These are phyloP conservation scores for Scaptomyza polygonia DNA, from an alignment of 2,888 invertebrate species.

Conservation along the genomic window DNA sequence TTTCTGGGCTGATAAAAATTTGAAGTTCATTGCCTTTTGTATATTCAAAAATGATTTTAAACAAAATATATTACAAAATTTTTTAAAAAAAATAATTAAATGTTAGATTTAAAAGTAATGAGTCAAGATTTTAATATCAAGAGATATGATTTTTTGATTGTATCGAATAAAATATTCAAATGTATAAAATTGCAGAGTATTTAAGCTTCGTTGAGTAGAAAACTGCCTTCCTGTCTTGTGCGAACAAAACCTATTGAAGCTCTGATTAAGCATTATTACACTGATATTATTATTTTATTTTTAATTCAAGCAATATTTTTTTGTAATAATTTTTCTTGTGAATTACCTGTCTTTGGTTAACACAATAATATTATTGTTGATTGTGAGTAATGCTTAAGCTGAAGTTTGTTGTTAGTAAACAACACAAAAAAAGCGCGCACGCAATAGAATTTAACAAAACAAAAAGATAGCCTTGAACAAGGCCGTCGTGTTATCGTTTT, in stretches of 20 bases:
- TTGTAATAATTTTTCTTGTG: constrained; percentile 3
- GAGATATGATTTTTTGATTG: too few relatives aligned
- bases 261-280: constrained; percentile 11
- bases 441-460: constrained; percentile 7
- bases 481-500: constrained; percentile 57
- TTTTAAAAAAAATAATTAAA: background rate
- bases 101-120: background rate
- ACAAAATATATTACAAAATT: background rate
- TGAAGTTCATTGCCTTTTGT: background rate
- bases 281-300: constrained; percentile 2
- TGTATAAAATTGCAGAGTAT: background rate
- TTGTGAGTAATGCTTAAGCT: constrained; percentile 12
- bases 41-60: background rate
- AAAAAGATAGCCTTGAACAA: constrained; percentile 38
- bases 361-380: constrained; percentile 33
- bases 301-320: background rate
- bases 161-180: background rate
- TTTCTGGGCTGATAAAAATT: background rate
- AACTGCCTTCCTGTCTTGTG: constrained; percentile 9
- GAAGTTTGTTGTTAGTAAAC: constrained; percentile 48
- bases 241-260: constrained; percentile 24
- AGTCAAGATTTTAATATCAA: background rate
- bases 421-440: constrained; percentile 20
- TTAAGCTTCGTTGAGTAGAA: background rate
- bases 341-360: constrained; percentile 18